Evolutionary conservation across 2,113 vertebrate genomes (phyloP).

Genomic region (Parus major): DNA sequence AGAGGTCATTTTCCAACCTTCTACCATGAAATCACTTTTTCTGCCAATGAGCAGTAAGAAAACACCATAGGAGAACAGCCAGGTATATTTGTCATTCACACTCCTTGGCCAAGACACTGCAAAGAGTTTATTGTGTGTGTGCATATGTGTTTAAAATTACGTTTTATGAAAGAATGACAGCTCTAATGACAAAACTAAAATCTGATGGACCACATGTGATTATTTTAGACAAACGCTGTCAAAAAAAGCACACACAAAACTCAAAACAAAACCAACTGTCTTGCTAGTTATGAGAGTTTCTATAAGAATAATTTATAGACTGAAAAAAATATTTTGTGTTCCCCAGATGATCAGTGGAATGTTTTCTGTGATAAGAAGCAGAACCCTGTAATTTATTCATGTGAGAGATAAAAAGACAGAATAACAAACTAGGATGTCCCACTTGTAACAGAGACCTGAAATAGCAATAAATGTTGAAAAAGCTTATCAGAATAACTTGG

Average conservation of each 20-base stretch:
- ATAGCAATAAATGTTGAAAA: constrained; percentile 53
- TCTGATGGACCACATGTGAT: constrained; percentile 44
- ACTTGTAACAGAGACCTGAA: constrained; percentile 57
- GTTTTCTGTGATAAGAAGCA: constrained; percentile 74
- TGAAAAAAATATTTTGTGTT: constrained; percentile 70
- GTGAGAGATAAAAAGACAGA: constrained; percentile 66
- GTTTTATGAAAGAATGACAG: constrained; percentile 65
- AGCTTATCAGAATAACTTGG: neutral
- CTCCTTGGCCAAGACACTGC: constrained; percentile 53
- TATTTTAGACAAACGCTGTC: constrained; percentile 65
- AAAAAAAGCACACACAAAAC: constrained; percentile 25
- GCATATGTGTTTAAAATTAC: constrained; percentile 44
- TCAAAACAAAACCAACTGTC: constrained; percentile 33
- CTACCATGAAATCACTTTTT: constrained; percentile 90
- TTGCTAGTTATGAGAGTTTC: constrained; percentile 54
- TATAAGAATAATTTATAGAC: constrained; percentile 72
- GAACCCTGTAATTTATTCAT: constrained; percentile 73
- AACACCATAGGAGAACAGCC: constrained; percentile 62
- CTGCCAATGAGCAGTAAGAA: constrained; percentile 77
- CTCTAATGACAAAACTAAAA: constrained; percentile 68
- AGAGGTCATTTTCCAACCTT: constrained; percentile 94
- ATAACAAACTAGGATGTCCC: constrained; percentile 56
- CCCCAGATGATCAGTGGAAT: constrained; percentile 63
- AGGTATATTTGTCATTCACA: constrained; percentile 67
- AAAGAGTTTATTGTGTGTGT: constrained; percentile 28